Evolutionary conservation across 2,797 vertebrate genomes (phyloP).

Genomic region (Gallinago stenura): DNA sequence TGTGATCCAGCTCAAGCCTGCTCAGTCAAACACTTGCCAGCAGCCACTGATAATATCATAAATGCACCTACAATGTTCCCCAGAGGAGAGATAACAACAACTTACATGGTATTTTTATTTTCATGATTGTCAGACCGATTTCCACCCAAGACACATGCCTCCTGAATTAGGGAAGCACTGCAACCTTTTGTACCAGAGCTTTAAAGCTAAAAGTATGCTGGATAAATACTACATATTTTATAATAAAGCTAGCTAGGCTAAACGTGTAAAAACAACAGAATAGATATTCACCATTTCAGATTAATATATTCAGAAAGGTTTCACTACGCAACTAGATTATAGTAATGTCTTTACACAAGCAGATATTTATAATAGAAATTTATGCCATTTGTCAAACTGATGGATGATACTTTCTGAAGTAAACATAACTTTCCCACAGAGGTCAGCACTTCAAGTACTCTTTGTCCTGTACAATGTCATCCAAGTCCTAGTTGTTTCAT

Average conservation of each 20-base stretch:
- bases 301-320: neutral
- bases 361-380: neutral
- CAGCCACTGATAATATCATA: constrained; percentile 34
- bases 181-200: neutral
- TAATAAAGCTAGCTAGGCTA: neutral
- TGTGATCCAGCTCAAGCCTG: constrained; percentile 1
- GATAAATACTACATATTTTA: neutral
- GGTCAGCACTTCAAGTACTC: constrained; percentile 58
- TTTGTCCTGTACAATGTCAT: constrained; percentile 42
- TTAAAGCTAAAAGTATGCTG: neutral
- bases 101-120: constrained; percentile 17
- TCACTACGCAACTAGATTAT: neutral
- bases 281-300: neutral
- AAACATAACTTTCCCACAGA: constrained; percentile 46
- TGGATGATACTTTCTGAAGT: constrained; percentile 32
- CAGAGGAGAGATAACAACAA: constrained; percentile 15
- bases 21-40: neutral
- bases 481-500: neutral
- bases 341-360: neutral
- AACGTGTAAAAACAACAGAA: neutral
- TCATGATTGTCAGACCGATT: neutral
- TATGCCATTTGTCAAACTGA: constrained; percentile 26
- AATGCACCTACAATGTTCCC: neutral
- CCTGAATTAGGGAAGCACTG: neutral
- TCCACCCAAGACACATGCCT: neutral